Conservation (phyloP, 2,797 vertebrate genomes). For the Enteromius viviparus region DNA sequence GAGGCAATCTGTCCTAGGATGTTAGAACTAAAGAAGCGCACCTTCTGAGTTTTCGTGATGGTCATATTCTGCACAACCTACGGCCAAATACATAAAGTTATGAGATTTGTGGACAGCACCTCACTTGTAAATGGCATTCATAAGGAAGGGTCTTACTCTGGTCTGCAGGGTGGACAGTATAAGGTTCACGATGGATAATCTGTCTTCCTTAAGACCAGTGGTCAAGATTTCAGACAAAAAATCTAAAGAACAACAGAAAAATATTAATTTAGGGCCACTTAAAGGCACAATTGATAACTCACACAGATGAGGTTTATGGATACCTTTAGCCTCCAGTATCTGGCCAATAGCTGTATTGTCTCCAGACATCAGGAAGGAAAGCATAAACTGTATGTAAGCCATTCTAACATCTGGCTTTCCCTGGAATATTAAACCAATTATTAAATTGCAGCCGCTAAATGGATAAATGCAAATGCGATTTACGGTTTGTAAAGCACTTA, state of each 20-base stretch:
- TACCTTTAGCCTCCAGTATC: conserved; percentile 93
- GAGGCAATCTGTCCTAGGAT: conserved; percentile 84
- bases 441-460: neutral
- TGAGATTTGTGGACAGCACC: neutral
- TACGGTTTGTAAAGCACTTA: conserved; percentile 60
- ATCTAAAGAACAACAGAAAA: conserved; percentile 72
- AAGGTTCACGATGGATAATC: conserved; percentile 87
- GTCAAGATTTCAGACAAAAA: conserved; percentile 88
- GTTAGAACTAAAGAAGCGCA: conserved; percentile 88
- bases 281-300: neutral
- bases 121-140: neutral
- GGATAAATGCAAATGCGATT: neutral
- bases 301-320: neutral
- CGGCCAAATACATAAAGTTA: conserved; percentile 12
- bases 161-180: conserved; percentile 87
- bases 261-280: neutral
- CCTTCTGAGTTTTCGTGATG: conserved; percentile 94
- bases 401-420: conserved; percentile 86
- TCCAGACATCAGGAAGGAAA: conserved; percentile 92
- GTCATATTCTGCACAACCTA: conserved; percentile 89
- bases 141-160: conserved; percentile 75
- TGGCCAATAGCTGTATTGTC: conserved; percentile 83
- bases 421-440: conserved; percentile 67
- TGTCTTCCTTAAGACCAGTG: conserved; percentile 89
- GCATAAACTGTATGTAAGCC: conserved; percentile 89